Base-by-base conservation (phyloP, 2,797 vertebrate genomes). In the Peromyscus nudipes region DNA sequence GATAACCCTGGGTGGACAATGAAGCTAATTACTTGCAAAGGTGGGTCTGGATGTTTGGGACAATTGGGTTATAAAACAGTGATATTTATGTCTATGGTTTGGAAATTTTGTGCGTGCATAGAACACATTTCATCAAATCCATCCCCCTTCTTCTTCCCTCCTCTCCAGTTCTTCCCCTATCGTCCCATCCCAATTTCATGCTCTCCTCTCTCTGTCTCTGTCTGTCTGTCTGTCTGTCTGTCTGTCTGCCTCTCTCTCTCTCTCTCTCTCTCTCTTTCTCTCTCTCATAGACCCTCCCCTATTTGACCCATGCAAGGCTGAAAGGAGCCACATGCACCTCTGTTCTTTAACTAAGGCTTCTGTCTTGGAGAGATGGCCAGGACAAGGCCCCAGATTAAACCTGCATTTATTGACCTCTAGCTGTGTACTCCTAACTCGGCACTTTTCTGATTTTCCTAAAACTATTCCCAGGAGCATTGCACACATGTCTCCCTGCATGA, bases 1-100 rank as follows among this genome's bases (percentile, higher is more conserved):
- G 25, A 12, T 46, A 80, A 34, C 16, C 43, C 29, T 29, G 19
- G 10, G 27, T 5, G 14, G 7, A 37, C 31, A 34, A 23, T 7
- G 11, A 67, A 4, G 37, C 13, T 5, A 19, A 2, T 64, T 46
- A 27, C 46, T 43, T 34, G 37, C 16, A 75, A 55, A 27, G 1
- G 5, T 46, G 7, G 3, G 9, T 0, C 2, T 57, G 23, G 8
- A 23, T 40, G 1, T 1, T 27, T n/a, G 29, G 34, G 46, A 29
- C 10, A 4, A 1, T 4, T 55, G 16, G 16, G 8, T 73, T 55
- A 37, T 34, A 23, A 49, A 6, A 77, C 16, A 23, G 9, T 37
- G 55, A 55, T 60, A 21, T 69, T 69, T 65, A 8, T 17, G 55
- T 87, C 40, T n/a, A 17, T 55, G 49, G 29, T 67, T 25, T 85